phyloP scores from a whole-genome alignment of 2,113 vertebrate genomes.

The Cairina moschata region DNA sequence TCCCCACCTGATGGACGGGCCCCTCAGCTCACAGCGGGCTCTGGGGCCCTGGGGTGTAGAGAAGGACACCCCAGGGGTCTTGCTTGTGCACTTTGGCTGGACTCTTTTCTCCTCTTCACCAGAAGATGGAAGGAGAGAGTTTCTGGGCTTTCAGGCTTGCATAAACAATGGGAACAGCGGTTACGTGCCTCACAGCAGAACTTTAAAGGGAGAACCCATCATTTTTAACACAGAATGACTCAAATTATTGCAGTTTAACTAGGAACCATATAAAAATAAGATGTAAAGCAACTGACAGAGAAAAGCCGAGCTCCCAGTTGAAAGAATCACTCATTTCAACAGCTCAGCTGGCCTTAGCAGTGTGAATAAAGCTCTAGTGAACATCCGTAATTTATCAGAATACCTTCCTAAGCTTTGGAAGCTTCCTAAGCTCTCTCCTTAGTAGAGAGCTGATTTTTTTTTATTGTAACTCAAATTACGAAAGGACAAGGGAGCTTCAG shows the following conservation, averaged over 20 bases:
- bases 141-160: neutral
- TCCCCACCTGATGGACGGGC: neutral
- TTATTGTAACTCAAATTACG: neutral
- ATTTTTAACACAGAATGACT: neutral
- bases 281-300: neutral
- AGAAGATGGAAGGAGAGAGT: neutral
- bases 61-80: neutral
- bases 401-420: neutral
- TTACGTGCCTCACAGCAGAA: neutral
- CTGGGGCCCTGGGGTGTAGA: rapidly evolving
- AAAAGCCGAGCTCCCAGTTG: neutral
- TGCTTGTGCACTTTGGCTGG: neutral
- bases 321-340: neutral
- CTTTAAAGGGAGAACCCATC: neutral
- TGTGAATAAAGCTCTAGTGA: neutral
- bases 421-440: neutral
- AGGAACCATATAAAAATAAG: neutral
- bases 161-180: neutral
- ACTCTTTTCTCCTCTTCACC: neutral
- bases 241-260: neutral
- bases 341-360: neutral
- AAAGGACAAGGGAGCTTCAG: neutral
- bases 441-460: neutral
- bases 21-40: neutral
- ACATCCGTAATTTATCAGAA: neutral